phyloP scores from a whole-genome alignment of 2,113 vertebrate species.

The Rostratula benghalensis region DNA sequence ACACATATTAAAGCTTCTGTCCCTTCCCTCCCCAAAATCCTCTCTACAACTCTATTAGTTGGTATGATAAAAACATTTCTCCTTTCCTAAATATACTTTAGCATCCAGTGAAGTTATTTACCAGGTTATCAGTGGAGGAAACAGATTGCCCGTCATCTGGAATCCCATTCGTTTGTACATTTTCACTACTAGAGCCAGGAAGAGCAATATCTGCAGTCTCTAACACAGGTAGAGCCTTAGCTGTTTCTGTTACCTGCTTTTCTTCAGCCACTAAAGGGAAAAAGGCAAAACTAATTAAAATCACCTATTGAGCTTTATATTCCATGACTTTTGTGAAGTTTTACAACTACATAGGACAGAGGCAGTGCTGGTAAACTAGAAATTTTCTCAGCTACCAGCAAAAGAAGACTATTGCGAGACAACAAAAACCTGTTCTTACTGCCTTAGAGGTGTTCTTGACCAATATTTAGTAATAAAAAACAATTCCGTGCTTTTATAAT shows the following conservation, averaged over 20 bases:
- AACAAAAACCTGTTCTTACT: background rate
- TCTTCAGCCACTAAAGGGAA: constrained; percentile 70
- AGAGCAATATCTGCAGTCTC: constrained; percentile 61
- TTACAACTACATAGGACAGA: background rate
- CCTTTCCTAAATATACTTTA: background rate
- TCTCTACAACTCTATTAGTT: background rate
- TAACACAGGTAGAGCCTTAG: background rate
- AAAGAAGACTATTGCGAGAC: background rate
- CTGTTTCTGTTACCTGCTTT: constrained; percentile 53
- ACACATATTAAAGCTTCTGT: background rate
- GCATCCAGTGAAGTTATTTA: constrained; percentile 56
- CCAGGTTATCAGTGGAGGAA: constrained; percentile 93
- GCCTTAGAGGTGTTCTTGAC: background rate
- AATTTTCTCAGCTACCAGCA: background rate
- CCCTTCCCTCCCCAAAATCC: background rate
- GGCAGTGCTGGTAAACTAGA: background rate
- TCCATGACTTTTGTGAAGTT: background rate
- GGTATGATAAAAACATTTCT: background rate
- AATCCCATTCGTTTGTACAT: constrained; percentile 89
- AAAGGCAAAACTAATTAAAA: constrained; percentile 2
- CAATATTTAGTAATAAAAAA: background rate
- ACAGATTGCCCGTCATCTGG: constrained; percentile 90
- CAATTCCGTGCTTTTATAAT: background rate
- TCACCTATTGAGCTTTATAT: background rate
- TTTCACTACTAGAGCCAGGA: constrained; percentile 71